Evolutionary conservation across 2,113 vertebrate genomes (phyloP).

Genomic region (Hemiprocne comata): DNA sequence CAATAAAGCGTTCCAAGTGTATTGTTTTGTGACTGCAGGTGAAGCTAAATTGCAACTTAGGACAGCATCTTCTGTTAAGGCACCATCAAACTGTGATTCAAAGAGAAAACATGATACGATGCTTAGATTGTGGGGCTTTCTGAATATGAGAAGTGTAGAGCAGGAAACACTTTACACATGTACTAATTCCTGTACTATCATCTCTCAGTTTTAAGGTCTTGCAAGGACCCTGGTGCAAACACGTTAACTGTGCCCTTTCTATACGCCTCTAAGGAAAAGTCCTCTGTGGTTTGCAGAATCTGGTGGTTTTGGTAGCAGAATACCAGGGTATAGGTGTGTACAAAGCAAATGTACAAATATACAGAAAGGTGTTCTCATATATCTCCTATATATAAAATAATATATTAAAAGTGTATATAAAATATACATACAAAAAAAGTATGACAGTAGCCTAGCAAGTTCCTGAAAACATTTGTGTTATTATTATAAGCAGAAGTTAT

Average conservation of each 20-base stretch:
- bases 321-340: neutral
- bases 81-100: neutral
- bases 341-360: neutral
- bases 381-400: neutral
- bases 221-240: neutral
- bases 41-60: neutral
- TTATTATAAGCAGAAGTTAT: neutral
- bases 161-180: neutral
- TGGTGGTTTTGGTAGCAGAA: neutral
- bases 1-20: neutral
- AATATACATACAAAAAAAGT: neutral
- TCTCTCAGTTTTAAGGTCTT: neutral
- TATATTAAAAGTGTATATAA: neutral
- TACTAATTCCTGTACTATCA: constrained; percentile 8
- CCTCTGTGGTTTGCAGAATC: neutral
- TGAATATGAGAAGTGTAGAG: neutral
- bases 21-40: neutral
- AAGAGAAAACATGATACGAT: neutral
- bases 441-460: neutral
- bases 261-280: neutral
- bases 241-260: neutral
- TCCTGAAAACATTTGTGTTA: neutral
- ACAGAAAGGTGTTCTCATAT: neutral
- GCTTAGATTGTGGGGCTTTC: neutral
- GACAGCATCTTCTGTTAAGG: neutral